Evolutionary conservation across 2,888 invertebrate genomes (phyloP).

Genomic region (Capitulum mitella): DNA sequence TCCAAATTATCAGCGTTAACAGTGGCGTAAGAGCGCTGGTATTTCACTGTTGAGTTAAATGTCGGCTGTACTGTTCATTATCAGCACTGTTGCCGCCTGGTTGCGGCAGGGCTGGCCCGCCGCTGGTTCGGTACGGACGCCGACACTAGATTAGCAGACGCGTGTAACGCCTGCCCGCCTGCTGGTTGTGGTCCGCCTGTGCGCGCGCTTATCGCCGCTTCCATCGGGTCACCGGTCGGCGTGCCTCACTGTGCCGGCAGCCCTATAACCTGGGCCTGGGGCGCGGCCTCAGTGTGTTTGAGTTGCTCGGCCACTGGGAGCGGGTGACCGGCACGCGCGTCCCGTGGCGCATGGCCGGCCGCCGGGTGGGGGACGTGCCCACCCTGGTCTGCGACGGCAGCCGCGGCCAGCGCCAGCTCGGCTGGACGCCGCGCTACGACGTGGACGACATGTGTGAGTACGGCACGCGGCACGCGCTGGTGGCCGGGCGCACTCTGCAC

Average conservation of each 20-base stretch:
- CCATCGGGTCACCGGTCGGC: background rate
- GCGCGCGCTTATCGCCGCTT: too few relatives aligned
- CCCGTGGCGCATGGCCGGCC: conserved; percentile 44
- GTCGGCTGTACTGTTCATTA: too few relatives aligned
- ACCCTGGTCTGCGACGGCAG: conserved; percentile 41
- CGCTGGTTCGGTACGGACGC: too few relatives aligned
- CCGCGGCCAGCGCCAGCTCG: conserved; percentile 38
- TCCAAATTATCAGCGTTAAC: too few relatives aligned
- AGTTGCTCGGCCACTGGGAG: conserved; percentile 52
- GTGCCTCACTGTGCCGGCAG: conserved; percentile 38
- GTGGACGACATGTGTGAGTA: conserved; percentile 42
- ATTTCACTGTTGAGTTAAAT: too few relatives aligned
- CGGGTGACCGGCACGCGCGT: conserved; percentile 49
- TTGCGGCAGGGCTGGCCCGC: too few relatives aligned
- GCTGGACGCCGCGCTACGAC: conserved; percentile 40
- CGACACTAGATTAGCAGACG: too few relatives aligned
- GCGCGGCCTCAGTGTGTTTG: conserved; percentile 51
- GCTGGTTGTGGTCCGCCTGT: too few relatives aligned
- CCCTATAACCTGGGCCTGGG: conserved; percentile 54
- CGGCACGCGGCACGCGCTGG: background rate
- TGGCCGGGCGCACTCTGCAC: background rate
- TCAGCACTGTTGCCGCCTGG: too few relatives aligned
- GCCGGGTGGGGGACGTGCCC: conserved; percentile 51
- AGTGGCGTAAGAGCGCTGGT: too few relatives aligned
- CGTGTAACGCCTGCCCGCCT: too few relatives aligned